Evolutionary conservation across 2,888 invertebrate genomes (phyloP), one percentile per base, ranked within the genome.

Genomic region (Andrena marginata): DNA sequence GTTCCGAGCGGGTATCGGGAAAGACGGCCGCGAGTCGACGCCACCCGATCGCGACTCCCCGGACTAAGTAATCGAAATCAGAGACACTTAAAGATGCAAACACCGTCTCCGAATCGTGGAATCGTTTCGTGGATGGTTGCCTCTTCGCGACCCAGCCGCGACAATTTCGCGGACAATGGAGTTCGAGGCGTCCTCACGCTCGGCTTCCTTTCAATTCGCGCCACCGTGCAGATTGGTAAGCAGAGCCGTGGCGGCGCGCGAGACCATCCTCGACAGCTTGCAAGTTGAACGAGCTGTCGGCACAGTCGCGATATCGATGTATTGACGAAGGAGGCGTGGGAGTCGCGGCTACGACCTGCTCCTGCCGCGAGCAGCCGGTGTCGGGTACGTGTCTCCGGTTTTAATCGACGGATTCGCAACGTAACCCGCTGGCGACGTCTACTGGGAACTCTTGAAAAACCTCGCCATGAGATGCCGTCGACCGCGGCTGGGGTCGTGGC

Each of bases 361-460:
- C n/a, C 49, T 35, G 33, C 2, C 16, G n/a, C 3, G 23, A 33
- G 72, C 72, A 82, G 75, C 76, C 76, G 80, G 84, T 77, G 80
- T 82, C 84, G 60, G 67, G 85, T 83, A 86, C 86, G 84, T 85
- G 87, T 83, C 76, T 16, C 67, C 42, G 81, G 77, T 86, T 88
- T 87, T 88, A 87, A 90, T 89, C 84, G 84, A 54, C 71, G 76
- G 56, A 79, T 74, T 67, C 78, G 56, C 82, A 59, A 42, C 80
- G 16, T 78, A 80, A 64, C 75, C 62, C 62, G 2, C 42, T 35
- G 70, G n/a, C 68, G 74, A 59, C 70, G 20, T 67, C 35, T 51
- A 20, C 70, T 10, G 74, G 73, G 68, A 77, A 85, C 75, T 83
- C 85, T 86, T 86, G 85, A 87, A 91, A 42, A 89, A 89, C 78